Percentiles rank a stretch among this genome's conserved stretches.
phyloP scores from a whole-genome alignment of 1,140 invertebrate species.

The Scaptodrosophila lebanonensis region DNA sequence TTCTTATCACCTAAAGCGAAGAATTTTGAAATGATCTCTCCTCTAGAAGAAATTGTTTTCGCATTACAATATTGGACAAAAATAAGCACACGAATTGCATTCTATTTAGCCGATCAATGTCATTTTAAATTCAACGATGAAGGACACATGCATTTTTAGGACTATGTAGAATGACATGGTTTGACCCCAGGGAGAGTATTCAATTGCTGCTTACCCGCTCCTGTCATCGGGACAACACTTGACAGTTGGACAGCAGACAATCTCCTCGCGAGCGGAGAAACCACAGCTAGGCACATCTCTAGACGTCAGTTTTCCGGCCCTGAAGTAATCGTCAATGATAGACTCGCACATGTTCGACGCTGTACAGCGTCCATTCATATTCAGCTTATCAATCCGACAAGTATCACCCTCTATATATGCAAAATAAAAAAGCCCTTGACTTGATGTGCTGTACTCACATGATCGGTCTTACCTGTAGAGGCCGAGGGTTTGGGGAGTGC shows the following conservation, averaged over 20 bases:
- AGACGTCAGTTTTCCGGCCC: constrained; percentile 11
- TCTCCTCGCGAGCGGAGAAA: constrained; percentile 44
- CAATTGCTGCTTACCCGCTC: constrained; percentile 3
- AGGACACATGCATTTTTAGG: too few species aligned
- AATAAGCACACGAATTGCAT: too few species aligned
- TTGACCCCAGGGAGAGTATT: neutral
- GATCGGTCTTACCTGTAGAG: constrained; percentile 16
- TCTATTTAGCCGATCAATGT: too few species aligned
- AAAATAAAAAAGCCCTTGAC: neutral
- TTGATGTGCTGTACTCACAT: neutral
- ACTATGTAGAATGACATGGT: constrained; percentile 13
- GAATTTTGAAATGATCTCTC: too few species aligned
- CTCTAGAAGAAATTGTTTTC: too few species aligned
- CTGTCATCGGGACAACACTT: constrained; percentile 39
- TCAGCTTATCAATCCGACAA: constrained; percentile 25
- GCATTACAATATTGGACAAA: too few species aligned
- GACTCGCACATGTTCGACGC: constrained; percentile 37
- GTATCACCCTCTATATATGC: constrained; percentile 38
- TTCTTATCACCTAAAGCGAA: too few species aligned
- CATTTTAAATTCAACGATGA: too few species aligned
- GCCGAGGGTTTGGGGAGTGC: too few species aligned
- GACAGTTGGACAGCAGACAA: constrained; percentile 54
- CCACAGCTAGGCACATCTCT: constrained; percentile 50
- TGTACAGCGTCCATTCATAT: constrained; percentile 33
- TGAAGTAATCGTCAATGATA: constrained; percentile 37